Conservation (phyloP, 2,113 vertebrate genomes). For the Trematocara variabile region DNA sequence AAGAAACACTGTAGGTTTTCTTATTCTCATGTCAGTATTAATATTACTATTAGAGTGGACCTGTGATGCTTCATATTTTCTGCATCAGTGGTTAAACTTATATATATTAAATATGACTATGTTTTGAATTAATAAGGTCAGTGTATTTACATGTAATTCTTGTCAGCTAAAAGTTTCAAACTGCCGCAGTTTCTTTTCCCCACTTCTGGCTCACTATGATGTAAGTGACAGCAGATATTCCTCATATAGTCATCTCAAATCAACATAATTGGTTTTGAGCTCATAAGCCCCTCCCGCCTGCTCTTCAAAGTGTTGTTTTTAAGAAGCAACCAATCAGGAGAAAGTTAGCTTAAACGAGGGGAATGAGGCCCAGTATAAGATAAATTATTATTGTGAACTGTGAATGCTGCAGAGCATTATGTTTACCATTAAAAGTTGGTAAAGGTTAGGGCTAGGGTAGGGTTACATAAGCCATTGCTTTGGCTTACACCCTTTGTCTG, state of each 20-base stretch:
- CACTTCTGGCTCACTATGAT: not conserved
- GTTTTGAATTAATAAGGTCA: not conserved
- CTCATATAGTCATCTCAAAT: not conserved
- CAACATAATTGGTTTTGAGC: not conserved
- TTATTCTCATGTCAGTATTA: not conserved
- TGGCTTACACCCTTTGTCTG: not conserved
- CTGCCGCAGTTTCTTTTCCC: not conserved
- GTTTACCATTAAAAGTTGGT: not conserved
- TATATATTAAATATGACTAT: not conserved
- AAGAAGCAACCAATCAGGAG: not conserved
- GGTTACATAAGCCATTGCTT: not conserved
- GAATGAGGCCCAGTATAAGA: not conserved
- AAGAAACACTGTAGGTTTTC: not conserved
- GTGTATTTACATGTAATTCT: not conserved
- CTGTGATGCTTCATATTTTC: not conserved
- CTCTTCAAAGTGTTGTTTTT: not conserved
- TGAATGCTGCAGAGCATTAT: not conserved
- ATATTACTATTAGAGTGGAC: not conserved
- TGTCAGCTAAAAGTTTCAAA: not conserved
- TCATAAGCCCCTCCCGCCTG: not conserved
- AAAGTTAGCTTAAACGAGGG: not conserved
- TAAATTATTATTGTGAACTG: not conserved
- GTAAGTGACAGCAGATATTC: not conserved
- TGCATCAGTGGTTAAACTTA: not conserved
- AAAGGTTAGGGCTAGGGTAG: accelerated